These are phyloP conservation scores for Cassiopea andromeda DNA, from an alignment of 30 jellyfish, hydroid and myxozoan genomes.

Conservation along the genomic window DNA sequence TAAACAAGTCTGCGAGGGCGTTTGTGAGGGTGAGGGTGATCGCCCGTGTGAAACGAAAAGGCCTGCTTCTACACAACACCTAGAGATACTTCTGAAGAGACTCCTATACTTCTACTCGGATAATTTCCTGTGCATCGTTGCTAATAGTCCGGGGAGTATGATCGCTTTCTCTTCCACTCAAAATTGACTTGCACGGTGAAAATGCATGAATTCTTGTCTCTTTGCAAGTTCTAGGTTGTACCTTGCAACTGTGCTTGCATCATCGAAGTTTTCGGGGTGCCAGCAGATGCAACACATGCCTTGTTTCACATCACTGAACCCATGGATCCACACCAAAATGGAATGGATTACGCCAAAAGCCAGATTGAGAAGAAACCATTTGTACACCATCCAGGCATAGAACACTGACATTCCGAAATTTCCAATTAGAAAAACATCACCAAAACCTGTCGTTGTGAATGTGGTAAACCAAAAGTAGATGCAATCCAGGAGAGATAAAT, in stretches of 20 bases:
- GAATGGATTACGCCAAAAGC: constrained; percentile 65
- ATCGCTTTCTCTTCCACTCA: not conserved
- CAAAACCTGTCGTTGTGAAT: constrained; percentile 71
- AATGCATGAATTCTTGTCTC: constrained; percentile 39
- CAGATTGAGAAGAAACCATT: constrained; percentile 64
- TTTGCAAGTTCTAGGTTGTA: constrained; percentile 65
- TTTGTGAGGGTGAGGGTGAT: no score
- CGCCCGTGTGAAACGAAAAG: no score
- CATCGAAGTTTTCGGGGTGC: constrained; percentile 52
- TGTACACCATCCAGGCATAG: constrained; percentile 57
- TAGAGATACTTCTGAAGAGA: not conserved
- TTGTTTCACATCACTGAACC: constrained; percentile 57
- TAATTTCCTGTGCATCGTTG: not conserved
- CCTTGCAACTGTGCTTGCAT: constrained; percentile 64
- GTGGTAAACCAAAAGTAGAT: constrained; percentile 73
- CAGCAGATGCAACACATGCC: constrained; percentile 74
- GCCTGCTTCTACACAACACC: no score
- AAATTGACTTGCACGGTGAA: constrained; percentile 10
- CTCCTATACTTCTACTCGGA: not conserved
- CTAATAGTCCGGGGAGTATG: no score
- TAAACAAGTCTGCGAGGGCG: no score
- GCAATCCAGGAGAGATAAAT: constrained; percentile 61
- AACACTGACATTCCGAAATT: constrained; percentile 2
- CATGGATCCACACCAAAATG: constrained; percentile 66
- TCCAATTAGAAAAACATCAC: constrained; percentile 47